Conservation (phyloP, 2,113 vertebrate species). For the Lamprologus sp. region DNA sequence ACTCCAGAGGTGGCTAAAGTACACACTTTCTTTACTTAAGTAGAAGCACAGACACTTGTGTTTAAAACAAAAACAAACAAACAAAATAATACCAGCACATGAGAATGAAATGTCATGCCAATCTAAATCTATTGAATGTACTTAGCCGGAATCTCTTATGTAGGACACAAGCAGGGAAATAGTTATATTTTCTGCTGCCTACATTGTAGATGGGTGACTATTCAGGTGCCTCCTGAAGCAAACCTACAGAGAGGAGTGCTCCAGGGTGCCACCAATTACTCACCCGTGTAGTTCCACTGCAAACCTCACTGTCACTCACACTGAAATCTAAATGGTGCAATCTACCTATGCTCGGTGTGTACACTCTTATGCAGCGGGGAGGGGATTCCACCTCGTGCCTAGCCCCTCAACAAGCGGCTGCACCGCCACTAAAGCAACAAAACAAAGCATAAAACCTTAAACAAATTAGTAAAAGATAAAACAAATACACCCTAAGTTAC, state of each 20-base stretch:
- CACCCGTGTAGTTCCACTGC: neutral
- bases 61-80: neutral
- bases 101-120: neutral
- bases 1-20: neutral
- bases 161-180: neutral
- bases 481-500: neutral
- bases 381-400: neutral
- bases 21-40: neutral
- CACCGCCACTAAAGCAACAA: neutral
- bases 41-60: neutral
- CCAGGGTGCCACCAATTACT: neutral
- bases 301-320: neutral
- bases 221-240: neutral
- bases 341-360: neutral
- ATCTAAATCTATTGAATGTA: neutral
- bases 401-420: neutral
- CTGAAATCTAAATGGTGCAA: neutral
- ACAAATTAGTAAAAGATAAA: neutral
- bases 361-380: neutral
- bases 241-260: neutral
- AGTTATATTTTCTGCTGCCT: neutral
- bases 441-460: neutral
- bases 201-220: neutral
- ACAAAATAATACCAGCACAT: neutral
- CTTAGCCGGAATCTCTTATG: neutral